Evolutionary conservation across 2,797 vertebrate genomes (phyloP).

Genomic region (Pitangus sulphuratus): DNA sequence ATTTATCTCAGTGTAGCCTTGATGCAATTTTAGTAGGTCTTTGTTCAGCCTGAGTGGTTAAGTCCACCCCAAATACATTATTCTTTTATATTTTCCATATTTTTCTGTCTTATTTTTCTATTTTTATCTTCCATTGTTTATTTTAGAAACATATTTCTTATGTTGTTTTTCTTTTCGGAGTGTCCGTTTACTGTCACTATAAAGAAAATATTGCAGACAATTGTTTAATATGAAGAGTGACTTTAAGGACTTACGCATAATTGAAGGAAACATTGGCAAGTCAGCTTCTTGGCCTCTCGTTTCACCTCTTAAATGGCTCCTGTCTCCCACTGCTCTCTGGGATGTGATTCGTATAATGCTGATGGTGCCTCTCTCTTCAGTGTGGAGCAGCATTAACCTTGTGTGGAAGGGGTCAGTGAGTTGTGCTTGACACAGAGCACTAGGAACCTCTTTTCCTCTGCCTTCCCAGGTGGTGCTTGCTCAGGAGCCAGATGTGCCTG

Average conservation of each 20-base stretch:
- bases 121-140: not conserved
- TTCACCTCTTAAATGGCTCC: not conserved
- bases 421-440: not conserved
- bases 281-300: not conserved
- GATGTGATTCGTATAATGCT: fast-evolving
- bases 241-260: not conserved
- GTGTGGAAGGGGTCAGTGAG: not conserved
- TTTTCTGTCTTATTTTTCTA: not conserved
- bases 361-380: not conserved
- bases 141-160: not conserved
- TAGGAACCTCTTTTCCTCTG: not conserved
- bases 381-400: not conserved
- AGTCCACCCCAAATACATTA: not conserved
- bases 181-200: not conserved
- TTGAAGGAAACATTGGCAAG: not conserved
- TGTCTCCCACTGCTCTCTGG: not conserved
- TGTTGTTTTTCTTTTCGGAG: not conserved
- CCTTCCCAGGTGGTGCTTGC: not conserved
- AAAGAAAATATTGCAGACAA: not conserved
- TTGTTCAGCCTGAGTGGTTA: slow-evolving; percentile 18
- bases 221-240: not conserved
- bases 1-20: slow-evolving; percentile 12
- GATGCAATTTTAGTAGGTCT: slow-evolving; percentile 13
- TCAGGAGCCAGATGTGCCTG: not conserved
- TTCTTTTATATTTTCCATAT: not conserved